Evolutionary conservation across 2,113 vertebrate species (phyloP).

Genomic region (Sceloporus tristichus): DNA sequence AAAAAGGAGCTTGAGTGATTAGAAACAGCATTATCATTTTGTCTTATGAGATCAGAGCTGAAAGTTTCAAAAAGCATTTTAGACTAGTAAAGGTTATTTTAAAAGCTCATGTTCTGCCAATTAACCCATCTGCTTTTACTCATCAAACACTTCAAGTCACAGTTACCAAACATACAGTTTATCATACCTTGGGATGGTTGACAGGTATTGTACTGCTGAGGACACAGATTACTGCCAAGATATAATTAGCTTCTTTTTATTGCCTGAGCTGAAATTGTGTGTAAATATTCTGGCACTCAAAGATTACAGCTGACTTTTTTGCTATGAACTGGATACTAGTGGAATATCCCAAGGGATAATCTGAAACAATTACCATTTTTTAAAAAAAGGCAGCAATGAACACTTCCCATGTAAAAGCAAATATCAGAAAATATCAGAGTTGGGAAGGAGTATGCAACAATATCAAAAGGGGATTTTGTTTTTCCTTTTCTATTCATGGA

Average conservation of each 20-base stretch:
- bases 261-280: background rate
- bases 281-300: conserved; percentile 10
- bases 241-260: background rate
- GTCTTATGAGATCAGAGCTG: background rate
- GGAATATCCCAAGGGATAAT: background rate
- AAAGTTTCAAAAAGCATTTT: conserved; percentile 1
- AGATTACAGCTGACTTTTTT: background rate
- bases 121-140: conserved; percentile 17
- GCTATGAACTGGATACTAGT: background rate
- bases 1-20: background rate
- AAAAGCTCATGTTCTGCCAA: background rate
- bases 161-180: background rate
- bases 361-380: background rate
- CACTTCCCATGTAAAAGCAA: background rate
- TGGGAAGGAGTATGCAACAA: too few relatives aligned
- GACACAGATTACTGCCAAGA: conserved; percentile 1
- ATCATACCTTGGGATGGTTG: conserved; percentile 22
- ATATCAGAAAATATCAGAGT: background rate
- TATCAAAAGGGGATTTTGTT: background rate
- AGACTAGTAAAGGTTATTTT: background rate
- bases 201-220: conserved; percentile 12
- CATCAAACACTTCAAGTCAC: conserved; percentile 19
- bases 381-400: background rate
- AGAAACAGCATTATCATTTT: background rate
- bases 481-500: background rate